These are phyloP conservation scores for Trochalopteron elliotii DNA, from an alignment of 2,113 vertebrate genomes.

Conservation along the genomic window DNA sequence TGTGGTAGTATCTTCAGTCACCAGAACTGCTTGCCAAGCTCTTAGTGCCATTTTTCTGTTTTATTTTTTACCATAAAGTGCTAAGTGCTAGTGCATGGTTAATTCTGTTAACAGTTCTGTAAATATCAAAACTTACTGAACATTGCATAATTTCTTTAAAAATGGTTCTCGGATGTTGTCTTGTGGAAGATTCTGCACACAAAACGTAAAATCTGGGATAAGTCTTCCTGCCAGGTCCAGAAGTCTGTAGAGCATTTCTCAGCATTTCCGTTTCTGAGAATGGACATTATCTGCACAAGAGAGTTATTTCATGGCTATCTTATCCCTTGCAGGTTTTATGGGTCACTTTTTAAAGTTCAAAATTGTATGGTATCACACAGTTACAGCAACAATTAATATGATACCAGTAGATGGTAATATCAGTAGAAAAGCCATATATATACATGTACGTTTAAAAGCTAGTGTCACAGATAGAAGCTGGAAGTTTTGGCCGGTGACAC, in stretches of 20 bases:
- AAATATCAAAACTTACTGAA: not conserved
- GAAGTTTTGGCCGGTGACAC: not conserved
- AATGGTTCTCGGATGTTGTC: not conserved
- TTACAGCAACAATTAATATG: not conserved
- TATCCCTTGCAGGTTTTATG: not conserved
- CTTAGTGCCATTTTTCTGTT: not conserved
- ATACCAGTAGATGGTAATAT: not conserved
- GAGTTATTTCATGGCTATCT: not conserved
- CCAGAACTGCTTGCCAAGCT: not conserved
- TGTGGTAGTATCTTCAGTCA: not conserved
- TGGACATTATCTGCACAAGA: not conserved
- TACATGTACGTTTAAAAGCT: not conserved
- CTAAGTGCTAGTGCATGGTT: not conserved
- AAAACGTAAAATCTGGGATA: not conserved
- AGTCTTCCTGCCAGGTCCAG: not conserved
- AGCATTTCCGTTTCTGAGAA: not conserved
- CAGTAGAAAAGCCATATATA: not conserved
- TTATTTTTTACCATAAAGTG: not conserved
- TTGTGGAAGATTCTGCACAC: not conserved
- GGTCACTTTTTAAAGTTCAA: not conserved
- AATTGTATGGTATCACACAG: not conserved
- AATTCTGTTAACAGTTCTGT: not conserved
- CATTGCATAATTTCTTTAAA: not conserved
- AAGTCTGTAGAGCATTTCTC: not conserved
- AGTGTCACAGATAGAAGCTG: not conserved